A percentile compares a stretch with the other conserved stretches of the same genome.
Evolutionary conservation across 2,113 vertebrate species (phyloP).

Genomic region (Phrynosoma platyrhinos): DNA sequence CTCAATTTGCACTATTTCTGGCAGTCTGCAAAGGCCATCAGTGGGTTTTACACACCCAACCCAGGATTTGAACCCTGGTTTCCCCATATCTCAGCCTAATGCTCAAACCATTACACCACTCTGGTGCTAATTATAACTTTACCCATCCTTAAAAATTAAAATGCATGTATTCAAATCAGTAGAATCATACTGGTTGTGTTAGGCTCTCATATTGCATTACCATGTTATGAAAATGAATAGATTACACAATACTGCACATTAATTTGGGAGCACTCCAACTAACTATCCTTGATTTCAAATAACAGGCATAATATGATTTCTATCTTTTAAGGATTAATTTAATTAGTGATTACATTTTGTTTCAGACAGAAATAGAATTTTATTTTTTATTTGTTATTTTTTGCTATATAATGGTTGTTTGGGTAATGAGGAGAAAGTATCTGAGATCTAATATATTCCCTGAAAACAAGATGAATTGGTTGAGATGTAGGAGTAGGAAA

Average conservation of each 20-base stretch:
- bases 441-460: constrained; percentile 16
- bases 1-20: too few relatives aligned
- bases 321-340: constrained; percentile 57
- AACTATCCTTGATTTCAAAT: constrained; percentile 38
- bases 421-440: constrained; percentile 21
- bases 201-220: constrained; percentile 3
- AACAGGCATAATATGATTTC: constrained; percentile 17
- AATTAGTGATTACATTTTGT: constrained; percentile 39
- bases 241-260: constrained; percentile 33
- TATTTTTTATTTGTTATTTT: neutral
- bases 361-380: constrained; percentile 30
- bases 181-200: neutral
- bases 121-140: neutral
- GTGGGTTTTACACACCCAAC: too few relatives aligned
- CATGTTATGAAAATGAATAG: neutral
- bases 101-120: too few relatives aligned
- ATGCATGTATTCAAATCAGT: constrained; percentile 2
- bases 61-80: too few relatives aligned
- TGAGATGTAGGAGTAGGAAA: constrained; percentile 10
- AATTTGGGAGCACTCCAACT: constrained; percentile 28
- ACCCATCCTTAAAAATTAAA: neutral
- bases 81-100: too few relatives aligned
- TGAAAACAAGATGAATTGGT: constrained; percentile 44
- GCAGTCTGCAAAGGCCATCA: too few relatives aligned
- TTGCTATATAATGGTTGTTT: constrained; percentile 37